Conservation (phyloP, 2,888 invertebrate species). For the Melanargia galathea region DNA sequence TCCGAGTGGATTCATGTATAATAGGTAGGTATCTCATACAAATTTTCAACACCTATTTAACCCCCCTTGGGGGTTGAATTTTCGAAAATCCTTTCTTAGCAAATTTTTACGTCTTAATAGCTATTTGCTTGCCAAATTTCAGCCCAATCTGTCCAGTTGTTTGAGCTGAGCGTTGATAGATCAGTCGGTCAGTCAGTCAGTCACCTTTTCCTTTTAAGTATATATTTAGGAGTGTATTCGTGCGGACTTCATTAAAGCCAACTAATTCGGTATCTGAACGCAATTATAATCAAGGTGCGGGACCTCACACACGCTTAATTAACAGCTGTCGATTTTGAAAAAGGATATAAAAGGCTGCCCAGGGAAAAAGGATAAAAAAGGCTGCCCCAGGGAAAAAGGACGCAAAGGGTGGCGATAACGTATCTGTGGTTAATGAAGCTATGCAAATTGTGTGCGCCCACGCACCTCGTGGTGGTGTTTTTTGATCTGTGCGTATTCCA, state of each 20-base stretch:
- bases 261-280: slow-evolving; percentile 43
- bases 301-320: slow-evolving; percentile 57
- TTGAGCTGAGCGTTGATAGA: too few relatives aligned
- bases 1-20: too few relatives aligned
- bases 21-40: too few relatives aligned
- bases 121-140: too few relatives aligned
- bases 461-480: slow-evolving; percentile 39
- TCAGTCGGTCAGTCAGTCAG: too few relatives aligned
- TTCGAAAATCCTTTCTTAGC: too few relatives aligned
- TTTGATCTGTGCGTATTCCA: slow-evolving; percentile 38
- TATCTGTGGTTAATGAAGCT: slow-evolving; percentile 47
- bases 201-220: too few relatives aligned
- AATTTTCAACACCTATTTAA: too few relatives aligned
- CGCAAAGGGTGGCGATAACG: slow-evolving; percentile 19
- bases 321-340: slow-evolving; percentile 48
- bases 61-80: too few relatives aligned
- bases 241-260: slow-evolving; percentile 36
- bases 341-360: slow-evolving; percentile 40
- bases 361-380: slow-evolving; percentile 27
- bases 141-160: too few relatives aligned
- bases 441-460: slow-evolving; percentile 53
- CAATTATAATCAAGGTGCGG: slow-evolving; percentile 51
- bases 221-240: too few relatives aligned
- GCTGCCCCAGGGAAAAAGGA: slow-evolving; percentile 39
- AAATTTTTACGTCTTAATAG: too few relatives aligned